Evolutionary conservation across 2,797 vertebrate species (phyloP), one percentile per base, ranked within the genome.

Genomic region (Urophycis tenuis): DNA sequence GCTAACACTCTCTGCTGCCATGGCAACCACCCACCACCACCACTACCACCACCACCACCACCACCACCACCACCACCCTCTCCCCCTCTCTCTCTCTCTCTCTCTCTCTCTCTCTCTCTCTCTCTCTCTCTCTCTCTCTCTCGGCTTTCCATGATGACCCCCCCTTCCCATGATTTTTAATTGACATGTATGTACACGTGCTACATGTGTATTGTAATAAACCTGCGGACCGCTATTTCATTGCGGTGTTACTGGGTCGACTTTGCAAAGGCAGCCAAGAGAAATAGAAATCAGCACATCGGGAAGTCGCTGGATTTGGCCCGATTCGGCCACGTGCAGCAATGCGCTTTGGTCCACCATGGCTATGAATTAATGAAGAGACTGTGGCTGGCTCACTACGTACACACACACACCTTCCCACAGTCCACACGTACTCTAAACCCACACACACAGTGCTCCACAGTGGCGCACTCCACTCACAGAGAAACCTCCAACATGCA

Each of bases 1-100:
- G 84, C 85, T 84, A 81, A 82, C 76, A 78, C 69, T 83, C 84
- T 87, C 81, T 78, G 88, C 87, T 86, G 84, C 90, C 91, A 92
- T 91, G 88, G 91, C 85, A 91, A 92, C 91, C 49, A 45, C 73
- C 81, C 86, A 80, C 82, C 70, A 71, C 29, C 81, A 80, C 64
- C 72, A 85, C 76, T 77, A 80, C 80, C 77, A 81, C 77, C 49
- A 30, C 45, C 64, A 36, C 29, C 71, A 32, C 29, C 30, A 17
- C 10, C 30, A 31, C 5, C 17, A 31, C 70, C 30, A 19, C 17
- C 9, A 35, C 30, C 9, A 14, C 22, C 32, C 32, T 5, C 31
- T 34, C 70, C 31, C 32, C 75, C 22, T 25, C 22, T 60, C 60
- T 14, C 60, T 3, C n/a, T 67, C 60, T 19, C 41, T 49, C 14